These are phyloP conservation scores for Unio pictorum DNA, from an alignment of 2,888 invertebrate genomes.

Conservation along the genomic window DNA sequence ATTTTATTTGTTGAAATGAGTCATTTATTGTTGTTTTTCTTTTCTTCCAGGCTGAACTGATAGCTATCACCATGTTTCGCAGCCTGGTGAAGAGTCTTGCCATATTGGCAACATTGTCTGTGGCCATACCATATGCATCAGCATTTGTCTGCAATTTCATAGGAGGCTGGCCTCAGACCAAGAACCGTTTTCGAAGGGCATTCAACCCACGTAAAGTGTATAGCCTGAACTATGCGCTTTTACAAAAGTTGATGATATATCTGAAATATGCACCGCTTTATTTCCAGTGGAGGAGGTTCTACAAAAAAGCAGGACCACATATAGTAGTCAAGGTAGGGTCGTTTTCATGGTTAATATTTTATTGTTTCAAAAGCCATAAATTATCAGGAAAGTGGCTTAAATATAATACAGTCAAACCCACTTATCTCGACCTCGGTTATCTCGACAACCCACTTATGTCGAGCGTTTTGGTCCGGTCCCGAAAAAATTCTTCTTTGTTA, in stretches of 20 bases:
- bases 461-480: too few species aligned
- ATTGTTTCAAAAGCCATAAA: not conserved
- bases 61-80: too few species aligned
- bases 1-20: too few species aligned
- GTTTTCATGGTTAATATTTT: too few species aligned
- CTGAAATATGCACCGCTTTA: slow-evolving; percentile 51
- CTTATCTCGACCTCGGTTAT: too few species aligned
- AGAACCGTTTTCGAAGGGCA: slow-evolving; percentile 54
- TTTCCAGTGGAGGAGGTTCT: slow-evolving; percentile 58
- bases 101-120: slow-evolving; percentile 50
- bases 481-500: too few species aligned
- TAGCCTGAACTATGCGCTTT: slow-evolving; percentile 57
- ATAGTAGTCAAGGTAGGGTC: slow-evolving; percentile 56
- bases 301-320: slow-evolving; percentile 43
- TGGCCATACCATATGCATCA: slow-evolving; percentile 65
- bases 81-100: slow-evolving; percentile 3
- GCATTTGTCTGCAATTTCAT: slow-evolving; percentile 62
- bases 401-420: too few species aligned
- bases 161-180: slow-evolving; percentile 61
- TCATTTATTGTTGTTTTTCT: too few species aligned
- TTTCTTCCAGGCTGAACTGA: too few species aligned
- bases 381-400: too few species aligned
- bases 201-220: slow-evolving; percentile 64
- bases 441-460: too few species aligned
- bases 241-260: slow-evolving; percentile 48